Conservation (phyloP, 2,113 vertebrate species). For the Gymnorhina tibicen region DNA sequence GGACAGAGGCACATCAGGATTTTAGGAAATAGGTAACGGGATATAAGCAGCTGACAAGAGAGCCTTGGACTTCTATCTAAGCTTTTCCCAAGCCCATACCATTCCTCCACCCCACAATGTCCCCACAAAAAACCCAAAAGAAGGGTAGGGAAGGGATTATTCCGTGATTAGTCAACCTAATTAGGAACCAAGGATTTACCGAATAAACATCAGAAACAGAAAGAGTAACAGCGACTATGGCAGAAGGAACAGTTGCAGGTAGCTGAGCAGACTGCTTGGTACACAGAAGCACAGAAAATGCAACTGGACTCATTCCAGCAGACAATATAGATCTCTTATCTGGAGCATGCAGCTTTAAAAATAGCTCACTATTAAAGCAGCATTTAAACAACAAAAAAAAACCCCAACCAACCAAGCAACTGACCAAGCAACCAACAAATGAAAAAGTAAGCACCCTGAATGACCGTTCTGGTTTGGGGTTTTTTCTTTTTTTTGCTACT, state of each 20-base stretch:
- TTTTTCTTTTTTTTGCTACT: neutral
- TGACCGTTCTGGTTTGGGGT: fast-evolving
- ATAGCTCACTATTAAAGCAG: neutral
- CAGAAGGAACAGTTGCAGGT: neutral
- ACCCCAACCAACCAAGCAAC: too few relatives aligned
- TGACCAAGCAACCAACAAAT: neutral
- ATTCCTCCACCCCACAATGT: too few relatives aligned
- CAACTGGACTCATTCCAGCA: neutral
- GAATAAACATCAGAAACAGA: neutral
- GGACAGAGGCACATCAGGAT: neutral
- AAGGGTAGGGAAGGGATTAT: neutral
- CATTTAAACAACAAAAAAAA: neutral
- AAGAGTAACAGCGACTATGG: neutral
- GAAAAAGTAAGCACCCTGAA: neutral
- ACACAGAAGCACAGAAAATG: neutral
- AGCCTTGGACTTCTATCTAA: neutral
- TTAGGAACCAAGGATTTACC: neutral
- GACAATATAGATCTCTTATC: neutral
- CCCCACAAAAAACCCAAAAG: neutral
- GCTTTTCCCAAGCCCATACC: neutral
- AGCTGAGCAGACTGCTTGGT: neutral
- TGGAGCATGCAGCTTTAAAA: neutral
- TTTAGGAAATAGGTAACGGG: neutral
- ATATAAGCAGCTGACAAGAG: neutral
- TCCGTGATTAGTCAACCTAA: neutral